These are phyloP conservation scores for Conchocele bisecta DNA, from an alignment of 2,888 invertebrate genomes.

Conservation along the genomic window DNA sequence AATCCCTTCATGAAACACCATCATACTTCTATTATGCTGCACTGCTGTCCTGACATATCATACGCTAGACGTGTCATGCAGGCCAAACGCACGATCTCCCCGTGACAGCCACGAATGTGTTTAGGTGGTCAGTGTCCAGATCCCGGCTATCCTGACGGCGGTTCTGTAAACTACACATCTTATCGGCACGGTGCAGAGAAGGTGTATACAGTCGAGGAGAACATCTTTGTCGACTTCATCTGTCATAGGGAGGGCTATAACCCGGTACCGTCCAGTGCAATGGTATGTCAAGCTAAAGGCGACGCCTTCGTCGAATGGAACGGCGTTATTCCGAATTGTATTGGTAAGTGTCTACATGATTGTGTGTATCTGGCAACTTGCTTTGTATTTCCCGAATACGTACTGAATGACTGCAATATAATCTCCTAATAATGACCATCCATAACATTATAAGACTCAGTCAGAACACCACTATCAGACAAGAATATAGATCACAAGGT, in stretches of 20 bases:
- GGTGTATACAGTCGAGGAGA: conserved; percentile 34
- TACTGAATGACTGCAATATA: neutral
- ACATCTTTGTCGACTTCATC: conserved; percentile 38
- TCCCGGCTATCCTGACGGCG: conserved; percentile 42
- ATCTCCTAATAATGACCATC: too few species aligned
- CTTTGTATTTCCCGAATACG: neutral
- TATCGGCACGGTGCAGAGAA: conserved; percentile 25
- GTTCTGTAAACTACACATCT: conserved; percentile 26
- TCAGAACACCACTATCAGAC: too few species aligned
- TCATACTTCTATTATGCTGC: neutral
- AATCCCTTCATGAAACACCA: neutral
- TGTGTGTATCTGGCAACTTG: neutral
- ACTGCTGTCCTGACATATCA: neutral
- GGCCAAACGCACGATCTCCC: neutral
- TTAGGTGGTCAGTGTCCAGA: conserved; percentile 49
- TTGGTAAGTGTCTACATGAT: neutral
- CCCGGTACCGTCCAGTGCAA: conserved; percentile 17
- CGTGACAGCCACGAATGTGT: neutral
- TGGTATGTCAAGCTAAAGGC: conserved; percentile 25
- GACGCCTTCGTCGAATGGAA: conserved; percentile 23
- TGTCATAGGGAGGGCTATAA: conserved; percentile 40
- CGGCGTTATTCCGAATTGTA: conserved; percentile 1
- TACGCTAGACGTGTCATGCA: neutral
- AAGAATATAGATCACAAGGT: too few species aligned
- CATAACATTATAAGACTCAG: too few species aligned